A percentile compares a stretch with the other conserved stretches of the same genome.
Conservation (phyloP, 2,888 invertebrate genomes). For the Acleris cristana region DNA sequence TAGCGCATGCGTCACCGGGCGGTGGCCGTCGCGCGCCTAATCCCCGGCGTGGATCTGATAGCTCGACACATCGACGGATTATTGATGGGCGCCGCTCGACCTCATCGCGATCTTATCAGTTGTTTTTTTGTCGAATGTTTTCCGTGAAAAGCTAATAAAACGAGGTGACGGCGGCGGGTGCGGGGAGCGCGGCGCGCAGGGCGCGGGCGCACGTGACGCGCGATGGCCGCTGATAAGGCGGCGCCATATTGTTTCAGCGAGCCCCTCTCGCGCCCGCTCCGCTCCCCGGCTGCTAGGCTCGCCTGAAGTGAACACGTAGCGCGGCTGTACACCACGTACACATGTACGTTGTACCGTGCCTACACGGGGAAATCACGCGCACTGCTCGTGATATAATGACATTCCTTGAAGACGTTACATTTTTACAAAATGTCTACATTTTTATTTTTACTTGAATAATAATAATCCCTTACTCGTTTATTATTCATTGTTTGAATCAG, state of each 20-base stretch:
- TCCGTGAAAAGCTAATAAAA: conserved; percentile 76
- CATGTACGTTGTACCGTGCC: conserved; percentile 15
- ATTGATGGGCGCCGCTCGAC: conserved; percentile 75
- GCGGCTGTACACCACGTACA: conserved; percentile 41
- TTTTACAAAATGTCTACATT: background rate
- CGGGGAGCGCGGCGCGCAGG: conserved; percentile 60
- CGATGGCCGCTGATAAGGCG: conserved; percentile 63
- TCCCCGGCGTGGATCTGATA: conserved; percentile 36
- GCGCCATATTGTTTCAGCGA: conserved; percentile 75
- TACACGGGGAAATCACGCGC: conserved; percentile 29
- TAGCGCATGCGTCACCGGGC: conserved; percentile 33
- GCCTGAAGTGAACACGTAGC: conserved; percentile 45
- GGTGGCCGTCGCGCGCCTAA: conserved; percentile 31
- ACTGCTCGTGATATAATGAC: conserved; percentile 17
- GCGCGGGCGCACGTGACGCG: conserved; percentile 61
- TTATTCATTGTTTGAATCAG: too few relatives aligned
- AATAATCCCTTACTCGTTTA: too few relatives aligned
- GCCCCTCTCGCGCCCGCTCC: conserved; percentile 38
- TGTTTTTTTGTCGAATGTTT: conserved; percentile 77
- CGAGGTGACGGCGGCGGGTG: conserved; percentile 37
- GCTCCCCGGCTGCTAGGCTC: conserved; percentile 44
- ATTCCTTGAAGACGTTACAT: background rate
- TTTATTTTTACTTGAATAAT: too few relatives aligned
- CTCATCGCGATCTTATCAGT: conserved; percentile 77
- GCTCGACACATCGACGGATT: conserved; percentile 61